Evolutionary conservation across 2,797 vertebrate genomes (phyloP), one percentile per base, ranked within the genome.

Genomic region (Crypturellus tataupa): DNA sequence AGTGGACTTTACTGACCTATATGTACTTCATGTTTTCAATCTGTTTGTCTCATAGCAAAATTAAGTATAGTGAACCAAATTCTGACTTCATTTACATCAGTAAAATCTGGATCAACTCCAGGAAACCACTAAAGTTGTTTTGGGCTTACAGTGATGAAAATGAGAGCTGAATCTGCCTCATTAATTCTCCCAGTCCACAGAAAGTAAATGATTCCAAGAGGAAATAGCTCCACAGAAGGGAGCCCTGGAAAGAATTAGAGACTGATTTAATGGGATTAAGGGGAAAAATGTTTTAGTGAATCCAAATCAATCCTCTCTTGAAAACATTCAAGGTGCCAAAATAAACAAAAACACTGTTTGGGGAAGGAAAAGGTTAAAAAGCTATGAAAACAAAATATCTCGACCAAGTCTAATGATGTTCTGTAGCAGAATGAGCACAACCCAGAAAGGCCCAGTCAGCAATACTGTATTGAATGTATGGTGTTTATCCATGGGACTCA

Each of bases 361-460:
- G 96, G 97, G 80, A 97, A 97, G 90, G 95, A 98, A 97, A 95
- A 97, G 84, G 97, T 98, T 98, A 98, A 98, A 94, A 96, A 96
- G 94, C 94, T 96, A 96, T 29, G 80, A 94, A 97, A 97, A 95
- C 89, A 96, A 87, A 94, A 21, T 31, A 86, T 90, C 93, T 92
- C 35, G 12, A 69, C 55, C 77, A 94, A 85, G 94, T 96, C 87
- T 92, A 90, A 94, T 76, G 73, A 31, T 84, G 93, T 89, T 71
- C 82, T 51, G 35, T 60, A 58, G 87, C 80, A 93, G 82, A 94
- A 44, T 9, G 13, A 87, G 51, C 7, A 56, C 76, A 88, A 60
- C 8, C 4, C 7, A 42, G 59, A 87, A 71, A 82, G 29, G 5
- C 73, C 81, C 85, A 64, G 85, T 86, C 76, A 94, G 76, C 90